A percentile compares a stretch with the other conserved stretches of the same genome.
Conservation (phyloP, 2,113 vertebrate species). For the Forbesichthys papilliferus region DNA sequence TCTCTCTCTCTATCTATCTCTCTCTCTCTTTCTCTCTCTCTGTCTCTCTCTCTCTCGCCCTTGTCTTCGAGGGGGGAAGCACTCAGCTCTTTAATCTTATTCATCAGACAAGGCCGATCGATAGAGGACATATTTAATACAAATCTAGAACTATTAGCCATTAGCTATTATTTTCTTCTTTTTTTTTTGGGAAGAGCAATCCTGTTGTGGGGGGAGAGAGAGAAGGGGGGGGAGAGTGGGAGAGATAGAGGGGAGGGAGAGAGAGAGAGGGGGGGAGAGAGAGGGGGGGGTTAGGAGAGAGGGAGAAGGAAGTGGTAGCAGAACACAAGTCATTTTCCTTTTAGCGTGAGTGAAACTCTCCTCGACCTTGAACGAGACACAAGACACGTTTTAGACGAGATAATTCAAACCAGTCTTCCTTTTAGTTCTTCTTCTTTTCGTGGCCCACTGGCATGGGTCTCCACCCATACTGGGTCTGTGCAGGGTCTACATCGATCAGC, state of each 20-base stretch:
- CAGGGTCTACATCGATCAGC: too few species aligned
- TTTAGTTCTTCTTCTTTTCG: too few species aligned
- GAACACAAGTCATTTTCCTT: conserved; percentile 60
- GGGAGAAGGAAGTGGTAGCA: conserved; percentile 37
- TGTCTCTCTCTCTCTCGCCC: conserved; percentile 37
- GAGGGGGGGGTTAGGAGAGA: background rate
- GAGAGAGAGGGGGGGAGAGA: background rate
- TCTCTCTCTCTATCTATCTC: conserved; percentile 30
- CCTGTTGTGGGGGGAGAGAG: conserved; percentile 53
- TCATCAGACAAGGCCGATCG: conserved; percentile 72
- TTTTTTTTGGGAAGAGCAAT: conserved; percentile 28
- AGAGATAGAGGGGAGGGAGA: background rate
- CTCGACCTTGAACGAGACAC: conserved; percentile 55
- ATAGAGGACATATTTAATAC: conserved; percentile 76
- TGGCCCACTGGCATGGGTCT: too few species aligned
- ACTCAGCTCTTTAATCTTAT: conserved; percentile 74
- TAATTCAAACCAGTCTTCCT: too few species aligned
- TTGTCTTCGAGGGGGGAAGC: conserved; percentile 61
- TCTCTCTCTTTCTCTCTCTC: conserved; percentile 22
- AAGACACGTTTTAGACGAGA: conserved; percentile 1
- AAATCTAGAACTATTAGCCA: conserved; percentile 73
- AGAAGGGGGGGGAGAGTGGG: background rate
- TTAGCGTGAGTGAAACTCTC: conserved; percentile 54
- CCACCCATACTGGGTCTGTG: too few species aligned
- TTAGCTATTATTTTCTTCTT: conserved; percentile 25